phyloP scores from a whole-genome alignment of 2,797 vertebrate species.

The Gorsachius magnificus region DNA sequence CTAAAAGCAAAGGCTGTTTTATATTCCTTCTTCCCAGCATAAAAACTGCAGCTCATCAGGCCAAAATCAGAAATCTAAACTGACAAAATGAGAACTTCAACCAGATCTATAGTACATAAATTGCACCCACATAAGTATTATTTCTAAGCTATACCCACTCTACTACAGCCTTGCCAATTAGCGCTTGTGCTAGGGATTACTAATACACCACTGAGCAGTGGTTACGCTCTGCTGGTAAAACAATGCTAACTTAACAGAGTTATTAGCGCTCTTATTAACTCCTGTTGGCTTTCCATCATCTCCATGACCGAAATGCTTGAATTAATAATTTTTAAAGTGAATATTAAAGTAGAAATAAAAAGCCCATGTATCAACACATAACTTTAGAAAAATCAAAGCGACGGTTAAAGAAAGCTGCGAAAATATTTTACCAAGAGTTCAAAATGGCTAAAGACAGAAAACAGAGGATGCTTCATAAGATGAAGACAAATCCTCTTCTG shows the following conservation, averaged over 20 bases:
- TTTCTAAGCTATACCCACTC: background rate
- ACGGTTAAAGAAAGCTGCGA: background rate
- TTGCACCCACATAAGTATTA: rapidly evolving
- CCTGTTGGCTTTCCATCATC: background rate
- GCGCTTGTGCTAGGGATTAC: background rate
- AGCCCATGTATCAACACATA: background rate
- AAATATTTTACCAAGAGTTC: background rate
- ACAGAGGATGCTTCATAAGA: background rate
- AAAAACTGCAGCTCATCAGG: background rate
- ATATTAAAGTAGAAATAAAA: background rate
- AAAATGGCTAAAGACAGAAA: background rate
- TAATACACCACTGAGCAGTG: background rate
- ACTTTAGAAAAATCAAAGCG: background rate
- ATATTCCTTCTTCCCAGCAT: background rate
- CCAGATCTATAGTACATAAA: background rate
- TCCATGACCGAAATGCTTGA: background rate
- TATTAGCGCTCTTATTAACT: background rate
- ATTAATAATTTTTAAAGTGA: background rate
- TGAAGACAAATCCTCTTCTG: background rate
- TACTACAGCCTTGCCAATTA: background rate
- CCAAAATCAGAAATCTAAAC: background rate
- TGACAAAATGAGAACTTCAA: background rate
- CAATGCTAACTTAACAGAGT: background rate
- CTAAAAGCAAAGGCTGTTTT: background rate
- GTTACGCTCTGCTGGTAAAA: background rate